Evolutionary conservation across 2,888 invertebrate species (phyloP), one percentile per base, ranked within the genome.

Genomic region (Heteromyza rotundicornis): DNA sequence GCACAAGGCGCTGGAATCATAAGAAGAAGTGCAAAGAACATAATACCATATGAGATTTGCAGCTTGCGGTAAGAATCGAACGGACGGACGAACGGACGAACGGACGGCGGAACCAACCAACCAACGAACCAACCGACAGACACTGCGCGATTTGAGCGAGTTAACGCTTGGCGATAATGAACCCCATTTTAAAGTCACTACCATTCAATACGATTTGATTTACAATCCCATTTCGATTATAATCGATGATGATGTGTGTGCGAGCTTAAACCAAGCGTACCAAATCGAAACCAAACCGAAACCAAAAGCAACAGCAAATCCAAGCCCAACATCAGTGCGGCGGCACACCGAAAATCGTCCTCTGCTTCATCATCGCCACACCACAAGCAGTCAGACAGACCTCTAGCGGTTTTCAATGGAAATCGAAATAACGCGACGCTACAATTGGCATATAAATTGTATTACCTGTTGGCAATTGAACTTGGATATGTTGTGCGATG

Each of bases 181-280:
- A 78, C 75, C 78, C 77, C 78, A 78, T 77, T 78, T 78, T 78
- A 78, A 78, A 78, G 78, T 78, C 78, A 78, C 70, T 77, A 72
- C 73, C 76, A 80, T 79, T 79, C 74, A 81, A 80, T 79, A 71
- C 78, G 77, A 79, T 81, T 80, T 81, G 80, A 81, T 81, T 81
- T 81, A 47, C 47, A 47, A 47, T 47, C 47, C 47, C 47, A 47
- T 47, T 47, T 76, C 80, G 80, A 81, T 81, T 81, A 81, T 80
- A 81, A 80, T 81, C 80, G 76, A 77, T 77, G 77, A 80, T 80
- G 80, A 80, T 81, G 81, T 81, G 78, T 78, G 77, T 76, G 75
- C 76, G 76, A 69, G 76, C 75, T 72, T 71, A 70, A 71, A 63
- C 68, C 67, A 68, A 68, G 71, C 72, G 47, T 2, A 19, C 19